These are phyloP conservation scores for Acronicta leporina DNA, from an alignment of 2,888 invertebrate genomes.

Conservation along the genomic window DNA sequence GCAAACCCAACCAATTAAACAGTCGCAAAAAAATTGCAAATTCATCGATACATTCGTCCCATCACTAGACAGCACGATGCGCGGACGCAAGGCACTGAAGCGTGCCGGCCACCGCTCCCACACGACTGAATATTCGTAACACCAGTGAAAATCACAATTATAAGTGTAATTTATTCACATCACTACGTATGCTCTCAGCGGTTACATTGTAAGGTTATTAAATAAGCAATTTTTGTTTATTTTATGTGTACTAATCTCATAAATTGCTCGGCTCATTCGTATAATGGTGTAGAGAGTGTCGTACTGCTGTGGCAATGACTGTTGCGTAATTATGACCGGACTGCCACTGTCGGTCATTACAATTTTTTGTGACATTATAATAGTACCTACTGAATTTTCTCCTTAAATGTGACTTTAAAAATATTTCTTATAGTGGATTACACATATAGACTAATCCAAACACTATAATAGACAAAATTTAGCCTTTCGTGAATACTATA, in stretches of 20 bases:
- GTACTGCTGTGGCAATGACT: slow-evolving; percentile 24
- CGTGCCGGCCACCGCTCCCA: slow-evolving; percentile 60
- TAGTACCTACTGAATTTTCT: too few relatives aligned
- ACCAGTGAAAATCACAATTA: slow-evolving; percentile 68
- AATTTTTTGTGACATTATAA: slow-evolving; percentile 14
- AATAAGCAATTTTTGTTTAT: slow-evolving; percentile 51
- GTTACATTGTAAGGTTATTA: slow-evolving; percentile 42
- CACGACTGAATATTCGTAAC: slow-evolving; percentile 63
- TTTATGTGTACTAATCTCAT: slow-evolving; percentile 44
- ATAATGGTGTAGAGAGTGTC: slow-evolving; percentile 50
- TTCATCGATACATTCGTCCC: slow-evolving; percentile 37
- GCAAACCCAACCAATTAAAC: too few relatives aligned
- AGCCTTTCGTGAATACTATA: too few relatives aligned
- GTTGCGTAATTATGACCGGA: slow-evolving; percentile 34
- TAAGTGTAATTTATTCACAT: slow-evolving; percentile 58
- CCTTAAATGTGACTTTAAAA: too few relatives aligned
- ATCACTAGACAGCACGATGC: slow-evolving; percentile 52
- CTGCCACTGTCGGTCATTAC: slow-evolving; percentile 13
- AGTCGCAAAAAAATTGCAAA: neutral
- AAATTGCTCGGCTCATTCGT: slow-evolving; percentile 43
- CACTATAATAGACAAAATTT: too few relatives aligned
- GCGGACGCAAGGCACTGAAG: slow-evolving; percentile 61
- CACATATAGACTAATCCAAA: too few relatives aligned
- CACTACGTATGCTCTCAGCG: slow-evolving; percentile 31
- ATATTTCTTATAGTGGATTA: too few relatives aligned